Percentiles rank a stretch among this genome's conserved stretches.
Evolutionary conservation across 37 sponge, comb jelly and placozoan genomes (phyloP).

Genomic region (Haliclona indistincta): DNA sequence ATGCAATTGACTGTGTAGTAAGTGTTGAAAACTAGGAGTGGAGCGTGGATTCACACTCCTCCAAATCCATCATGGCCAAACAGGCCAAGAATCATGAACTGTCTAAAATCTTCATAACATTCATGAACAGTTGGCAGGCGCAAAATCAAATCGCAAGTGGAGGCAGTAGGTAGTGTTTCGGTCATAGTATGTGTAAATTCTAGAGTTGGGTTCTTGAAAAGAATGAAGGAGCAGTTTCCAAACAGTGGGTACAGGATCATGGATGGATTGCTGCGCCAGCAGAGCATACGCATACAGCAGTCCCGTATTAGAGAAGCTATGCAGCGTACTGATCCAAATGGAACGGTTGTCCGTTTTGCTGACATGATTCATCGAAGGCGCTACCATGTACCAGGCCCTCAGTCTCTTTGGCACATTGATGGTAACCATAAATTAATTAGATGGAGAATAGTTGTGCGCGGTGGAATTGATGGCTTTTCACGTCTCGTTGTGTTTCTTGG

Average conservation of each 20-base stretch:
- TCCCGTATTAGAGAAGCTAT: neutral
- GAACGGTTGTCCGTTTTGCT: neutral
- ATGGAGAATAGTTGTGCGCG: conserved; percentile 32
- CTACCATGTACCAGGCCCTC: conserved; percentile 41
- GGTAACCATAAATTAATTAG: conserved; percentile 58
- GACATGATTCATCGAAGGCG: neutral
- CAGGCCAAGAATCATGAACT: no score
- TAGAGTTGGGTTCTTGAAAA: no score
- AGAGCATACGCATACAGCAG: neutral
- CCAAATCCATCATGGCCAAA: no score
- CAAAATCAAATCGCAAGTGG: no score
- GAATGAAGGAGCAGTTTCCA: no score
- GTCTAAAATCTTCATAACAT: no score
- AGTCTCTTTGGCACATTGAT: conserved; percentile 57
- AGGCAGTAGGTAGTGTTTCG: no score
- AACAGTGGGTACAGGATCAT: neutral
- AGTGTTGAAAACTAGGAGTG: no score
- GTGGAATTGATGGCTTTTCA: conserved; percentile 56
- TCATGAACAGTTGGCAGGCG: no score
- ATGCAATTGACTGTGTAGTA: no score
- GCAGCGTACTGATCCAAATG: neutral
- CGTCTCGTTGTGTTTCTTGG: conserved; percentile 15
- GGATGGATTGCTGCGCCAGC: neutral
- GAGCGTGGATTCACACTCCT: no score
- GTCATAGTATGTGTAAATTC: no score